phyloP scores from a whole-genome alignment of 2,888 invertebrate genomes.

The Amphipoea lucens region DNA sequence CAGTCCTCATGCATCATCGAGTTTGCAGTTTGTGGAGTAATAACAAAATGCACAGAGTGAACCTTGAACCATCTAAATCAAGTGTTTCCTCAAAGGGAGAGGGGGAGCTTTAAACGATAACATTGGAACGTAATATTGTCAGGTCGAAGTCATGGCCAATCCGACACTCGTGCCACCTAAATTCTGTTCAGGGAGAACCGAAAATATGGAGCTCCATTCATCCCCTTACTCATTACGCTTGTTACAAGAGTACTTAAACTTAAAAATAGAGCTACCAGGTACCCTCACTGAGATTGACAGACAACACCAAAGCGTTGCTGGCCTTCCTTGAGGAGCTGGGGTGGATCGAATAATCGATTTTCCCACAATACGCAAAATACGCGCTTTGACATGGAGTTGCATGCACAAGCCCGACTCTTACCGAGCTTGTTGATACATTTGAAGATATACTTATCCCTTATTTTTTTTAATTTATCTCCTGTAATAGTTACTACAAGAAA shows the following conservation, averaged over 20 bases:
- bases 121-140: slow-evolving; percentile 21
- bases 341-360: not conserved
- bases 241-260: too few species aligned
- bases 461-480: too few species aligned
- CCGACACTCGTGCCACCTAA: not conserved
- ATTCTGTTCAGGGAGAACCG: not conserved
- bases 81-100: slow-evolving; percentile 45
- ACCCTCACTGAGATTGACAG: not conserved
- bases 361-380: too few species aligned
- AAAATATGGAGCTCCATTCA: not conserved
- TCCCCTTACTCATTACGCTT: too few species aligned
- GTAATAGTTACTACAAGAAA: not conserved
- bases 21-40: not conserved
- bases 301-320: not conserved
- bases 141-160: slow-evolving; percentile 10
- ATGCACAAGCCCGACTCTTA: too few species aligned
- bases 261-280: not conserved
- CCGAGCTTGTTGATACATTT: not conserved
- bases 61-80: slow-evolving; percentile 36
- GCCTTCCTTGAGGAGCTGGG: not conserved
- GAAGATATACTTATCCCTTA: not conserved
- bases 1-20: not conserved
- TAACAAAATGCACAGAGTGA: not conserved
- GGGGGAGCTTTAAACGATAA: slow-evolving; percentile 43
- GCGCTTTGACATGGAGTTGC: too few species aligned